Evolutionary conservation across 2,888 invertebrate species (phyloP).

Genomic region (Strigamia crassipes): DNA sequence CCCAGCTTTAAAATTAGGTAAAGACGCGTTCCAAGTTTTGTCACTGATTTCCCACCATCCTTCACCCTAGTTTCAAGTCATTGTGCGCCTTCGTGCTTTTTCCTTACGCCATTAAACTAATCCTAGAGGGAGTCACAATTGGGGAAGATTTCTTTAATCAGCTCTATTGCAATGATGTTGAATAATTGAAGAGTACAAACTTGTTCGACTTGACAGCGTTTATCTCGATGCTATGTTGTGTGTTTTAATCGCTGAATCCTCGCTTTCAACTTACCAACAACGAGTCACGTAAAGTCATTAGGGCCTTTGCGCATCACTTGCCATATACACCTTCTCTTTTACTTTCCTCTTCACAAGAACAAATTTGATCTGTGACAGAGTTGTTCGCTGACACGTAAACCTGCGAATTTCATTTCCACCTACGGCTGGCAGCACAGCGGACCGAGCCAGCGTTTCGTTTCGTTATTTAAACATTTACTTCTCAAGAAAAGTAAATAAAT

Average conservation of each 20-base stretch:
- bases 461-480: neutral
- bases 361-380: conserved; percentile 11
- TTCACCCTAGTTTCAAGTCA: neutral
- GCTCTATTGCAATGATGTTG: conserved; percentile 31
- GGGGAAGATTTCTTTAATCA: conserved; percentile 28
- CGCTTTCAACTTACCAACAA: neutral
- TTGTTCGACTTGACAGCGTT: conserved; percentile 34
- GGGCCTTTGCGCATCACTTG: conserved; percentile 33
- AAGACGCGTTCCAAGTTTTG: neutral
- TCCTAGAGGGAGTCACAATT: conserved; percentile 31
- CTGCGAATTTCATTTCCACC: conserved; percentile 18
- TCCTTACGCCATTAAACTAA: conserved; percentile 27
- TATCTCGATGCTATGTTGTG: conserved; percentile 1
- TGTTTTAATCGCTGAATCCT: neutral
- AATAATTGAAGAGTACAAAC: conserved; percentile 34
- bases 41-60: neutral
- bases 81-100: neutral
- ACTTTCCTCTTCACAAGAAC: neutral
- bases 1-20: neutral
- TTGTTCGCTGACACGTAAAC: conserved; percentile 31
- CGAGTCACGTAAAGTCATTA: conserved; percentile 34
- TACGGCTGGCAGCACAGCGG: neutral
- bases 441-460: neutral
- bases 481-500: conserved; percentile 1
- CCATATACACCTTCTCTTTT: conserved; percentile 17